A percentile compares a stretch with the other conserved stretches of the same genome.
phyloP scores from a whole-genome alignment of 2,113 vertebrate genomes.

The Antennarius striatus region DNA sequence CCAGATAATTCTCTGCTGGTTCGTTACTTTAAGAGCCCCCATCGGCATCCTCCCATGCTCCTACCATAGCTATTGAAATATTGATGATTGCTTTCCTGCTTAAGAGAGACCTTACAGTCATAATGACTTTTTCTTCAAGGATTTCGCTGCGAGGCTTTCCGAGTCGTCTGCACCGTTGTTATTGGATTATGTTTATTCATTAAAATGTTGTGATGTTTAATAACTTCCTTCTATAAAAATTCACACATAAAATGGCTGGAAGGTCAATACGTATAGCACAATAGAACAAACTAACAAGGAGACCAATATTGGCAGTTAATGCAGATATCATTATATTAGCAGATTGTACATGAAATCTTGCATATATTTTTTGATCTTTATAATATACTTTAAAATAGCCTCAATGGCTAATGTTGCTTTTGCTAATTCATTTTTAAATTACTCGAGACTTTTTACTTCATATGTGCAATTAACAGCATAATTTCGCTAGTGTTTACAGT shows the following conservation, averaged over 20 bases:
- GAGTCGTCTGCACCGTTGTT: neutral
- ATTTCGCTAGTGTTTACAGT: conserved; percentile 24
- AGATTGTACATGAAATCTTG: neutral
- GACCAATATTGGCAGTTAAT: neutral
- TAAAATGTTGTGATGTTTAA: neutral
- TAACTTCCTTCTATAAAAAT: neutral
- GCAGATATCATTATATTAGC: neutral
- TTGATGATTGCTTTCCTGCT: too few relatives aligned
- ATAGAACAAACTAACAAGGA: neutral
- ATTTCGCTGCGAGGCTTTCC: neutral
- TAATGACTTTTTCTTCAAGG: neutral
- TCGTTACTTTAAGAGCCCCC: too few relatives aligned
- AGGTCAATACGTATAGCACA: neutral
- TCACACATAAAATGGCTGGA: neutral
- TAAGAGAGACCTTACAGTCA: neutral
- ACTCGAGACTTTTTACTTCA: neutral
- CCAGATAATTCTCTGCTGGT: too few relatives aligned
- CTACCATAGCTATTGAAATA: too few relatives aligned
- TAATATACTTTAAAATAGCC: too few relatives aligned
- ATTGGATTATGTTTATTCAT: neutral
- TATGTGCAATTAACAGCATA: neutral
- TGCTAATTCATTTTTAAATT: neutral
- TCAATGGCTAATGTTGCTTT: too few relatives aligned
- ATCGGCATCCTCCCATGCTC: too few relatives aligned
- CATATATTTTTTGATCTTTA: too few relatives aligned